These are phyloP conservation scores for Trichosurus vulpecula DNA, from an alignment of 2,797 vertebrate genomes.

Conservation along the genomic window DNA sequence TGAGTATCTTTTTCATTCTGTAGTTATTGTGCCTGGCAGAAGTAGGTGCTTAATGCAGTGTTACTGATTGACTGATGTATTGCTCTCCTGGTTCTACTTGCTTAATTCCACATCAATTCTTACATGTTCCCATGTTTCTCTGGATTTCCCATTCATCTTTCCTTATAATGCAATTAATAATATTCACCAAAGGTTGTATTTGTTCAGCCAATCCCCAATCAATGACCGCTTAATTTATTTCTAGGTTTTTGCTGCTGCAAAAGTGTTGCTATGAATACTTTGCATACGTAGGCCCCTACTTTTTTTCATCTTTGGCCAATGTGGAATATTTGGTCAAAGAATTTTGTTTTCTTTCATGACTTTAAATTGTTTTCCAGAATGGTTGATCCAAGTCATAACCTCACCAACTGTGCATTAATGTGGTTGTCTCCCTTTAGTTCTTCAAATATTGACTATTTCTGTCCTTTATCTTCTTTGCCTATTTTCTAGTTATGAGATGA, in stretches of 20 bases:
- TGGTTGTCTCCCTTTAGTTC: no score
- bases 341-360: no score
- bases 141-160: not conserved
- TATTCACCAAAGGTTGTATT: not conserved
- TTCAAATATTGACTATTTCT: no score
- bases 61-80: not conserved
- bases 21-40: not conserved
- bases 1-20: not conserved
- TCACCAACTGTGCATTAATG: no score
- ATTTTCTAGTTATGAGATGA: no score
- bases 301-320: not conserved
- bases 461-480: no score
- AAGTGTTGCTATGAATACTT: no score
- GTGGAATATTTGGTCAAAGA: no score
- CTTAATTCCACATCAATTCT: not conserved
- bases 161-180: not conserved
- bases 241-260: no score
- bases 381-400: no score
- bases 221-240: not conserved
- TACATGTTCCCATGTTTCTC: not conserved
- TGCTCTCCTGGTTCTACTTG: not conserved
- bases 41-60: not conserved
- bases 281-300: accelerated
- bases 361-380: no score
- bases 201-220: not conserved